Evolutionary conservation across 2,113 vertebrate species (phyloP).

Genomic region (Ceyx cyanopectus): DNA sequence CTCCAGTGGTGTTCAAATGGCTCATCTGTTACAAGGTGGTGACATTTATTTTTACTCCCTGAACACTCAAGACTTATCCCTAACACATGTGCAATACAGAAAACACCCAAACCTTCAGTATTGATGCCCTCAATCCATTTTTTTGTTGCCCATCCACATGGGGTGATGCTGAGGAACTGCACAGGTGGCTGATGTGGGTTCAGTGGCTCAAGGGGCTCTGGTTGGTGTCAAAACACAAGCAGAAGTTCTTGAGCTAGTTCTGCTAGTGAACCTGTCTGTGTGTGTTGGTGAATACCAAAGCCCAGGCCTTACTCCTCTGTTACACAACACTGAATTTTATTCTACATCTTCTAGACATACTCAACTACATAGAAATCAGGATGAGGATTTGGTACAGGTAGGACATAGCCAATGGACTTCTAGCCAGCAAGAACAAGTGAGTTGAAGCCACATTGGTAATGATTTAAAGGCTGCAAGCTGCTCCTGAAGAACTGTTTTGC

Average conservation of each 20-base stretch:
- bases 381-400: background rate
- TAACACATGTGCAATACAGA: background rate
- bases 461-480: too few relatives aligned
- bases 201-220: background rate
- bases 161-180: too few relatives aligned
- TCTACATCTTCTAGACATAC: background rate
- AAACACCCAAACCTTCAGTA: background rate
- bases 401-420: background rate
- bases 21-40: background rate
- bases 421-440: background rate
- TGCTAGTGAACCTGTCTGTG: background rate
- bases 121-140: background rate
- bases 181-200: background rate
- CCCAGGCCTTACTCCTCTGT: background rate
- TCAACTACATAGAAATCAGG: background rate
- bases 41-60: background rate
- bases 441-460: fast-evolving
- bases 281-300: background rate
- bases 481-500: too few relatives aligned
- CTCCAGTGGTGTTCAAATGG: background rate
- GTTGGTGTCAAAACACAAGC: background rate
- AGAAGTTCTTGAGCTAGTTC: background rate
- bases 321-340: background rate
- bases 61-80: background rate
- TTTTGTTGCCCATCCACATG: fast-evolving